Base-by-base conservation (phyloP, 1,140 invertebrate genomes). In the Musca vetustissima region DNA sequence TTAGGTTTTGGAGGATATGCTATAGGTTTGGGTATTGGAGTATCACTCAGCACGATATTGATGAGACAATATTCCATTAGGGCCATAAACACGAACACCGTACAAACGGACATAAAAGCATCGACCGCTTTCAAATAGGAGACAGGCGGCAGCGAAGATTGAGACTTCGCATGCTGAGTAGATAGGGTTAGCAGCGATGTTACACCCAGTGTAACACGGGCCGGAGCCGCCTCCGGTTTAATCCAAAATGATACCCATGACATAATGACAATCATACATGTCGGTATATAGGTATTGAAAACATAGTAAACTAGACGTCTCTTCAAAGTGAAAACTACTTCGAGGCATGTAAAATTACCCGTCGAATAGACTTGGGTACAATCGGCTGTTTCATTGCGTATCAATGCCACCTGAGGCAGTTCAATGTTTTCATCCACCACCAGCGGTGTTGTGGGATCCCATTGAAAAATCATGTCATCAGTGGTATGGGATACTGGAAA, bases 241-340 rank as follows among this genome's bases (percentile, higher is more conserved):
- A 96, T 96, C 94, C 94, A 96, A 82, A 96, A 96, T 0, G 93
- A 95, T 1, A 96, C 92, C 93, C 93, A 96, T 66, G 92, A 94
- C 92, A 94, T 94, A 66, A 94, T 93, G 69, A 94, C 93, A 71
- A 95, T 95, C 73, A 94, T 85, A 79, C 92, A 94, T 1, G 93
- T 93, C 11, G 92, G 92, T 75, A 95, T 90, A 77, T 95, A 94
- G 0, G 93, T 94, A 81, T 95, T 93, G 84, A 95, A 94, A 32
- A 94, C 84, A 77, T 94, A 94, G 82, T 94, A 94, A 1, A 93
- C 93, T 17, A 96, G 84, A 22, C 93, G 88, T 52, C 93, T 85
- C 79, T 94, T 94, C 52, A 96, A 77, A 21, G 92, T 91, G 76
- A 95, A 95, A 59, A 94, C 88, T 14, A 95, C 92, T 79, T 94